These are phyloP conservation scores for Apotomis betuletana DNA, from an alignment of 2,888 invertebrate species.

Conservation along the genomic window DNA sequence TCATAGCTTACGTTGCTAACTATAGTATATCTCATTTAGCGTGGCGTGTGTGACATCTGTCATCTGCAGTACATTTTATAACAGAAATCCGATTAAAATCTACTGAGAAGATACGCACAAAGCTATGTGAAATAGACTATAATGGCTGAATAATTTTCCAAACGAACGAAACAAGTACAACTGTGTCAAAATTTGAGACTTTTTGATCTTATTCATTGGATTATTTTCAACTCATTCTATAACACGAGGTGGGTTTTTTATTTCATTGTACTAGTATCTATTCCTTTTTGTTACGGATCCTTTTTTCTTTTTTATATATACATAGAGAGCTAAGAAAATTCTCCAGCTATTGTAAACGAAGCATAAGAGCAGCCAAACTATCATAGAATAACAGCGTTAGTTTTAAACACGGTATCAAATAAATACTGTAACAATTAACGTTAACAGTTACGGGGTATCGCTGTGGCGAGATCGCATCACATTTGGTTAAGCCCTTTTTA, in stretches of 20 bases:
- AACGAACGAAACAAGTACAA: too few species aligned
- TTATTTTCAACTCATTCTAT: too few species aligned
- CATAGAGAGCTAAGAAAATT: background rate
- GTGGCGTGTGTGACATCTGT: too few species aligned
- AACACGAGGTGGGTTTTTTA: too few species aligned
- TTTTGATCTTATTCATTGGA: too few species aligned
- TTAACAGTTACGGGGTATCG: constrained; percentile 44
- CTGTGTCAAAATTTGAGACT: too few species aligned
- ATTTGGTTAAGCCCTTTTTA: constrained; percentile 15
- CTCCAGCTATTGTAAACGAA: background rate
- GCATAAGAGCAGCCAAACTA: constrained; percentile 46
- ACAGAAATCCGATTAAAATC: too few species aligned
- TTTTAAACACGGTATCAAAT: constrained; percentile 55
- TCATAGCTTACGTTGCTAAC: background rate
- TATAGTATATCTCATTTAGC: too few species aligned
- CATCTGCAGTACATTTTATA: too few species aligned
- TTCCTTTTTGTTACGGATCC: background rate
- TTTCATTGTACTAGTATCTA: too few species aligned
- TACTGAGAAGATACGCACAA: too few species aligned
- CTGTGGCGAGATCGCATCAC: constrained; percentile 39
- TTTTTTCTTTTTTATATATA: background rate
- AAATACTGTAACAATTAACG: constrained; percentile 45
- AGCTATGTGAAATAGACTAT: too few species aligned
- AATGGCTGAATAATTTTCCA: constrained; percentile 4
- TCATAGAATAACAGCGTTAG: constrained; percentile 55